Conservation (phyloP, 2,113 vertebrate species). For the Rhabdornis inornatus region DNA sequence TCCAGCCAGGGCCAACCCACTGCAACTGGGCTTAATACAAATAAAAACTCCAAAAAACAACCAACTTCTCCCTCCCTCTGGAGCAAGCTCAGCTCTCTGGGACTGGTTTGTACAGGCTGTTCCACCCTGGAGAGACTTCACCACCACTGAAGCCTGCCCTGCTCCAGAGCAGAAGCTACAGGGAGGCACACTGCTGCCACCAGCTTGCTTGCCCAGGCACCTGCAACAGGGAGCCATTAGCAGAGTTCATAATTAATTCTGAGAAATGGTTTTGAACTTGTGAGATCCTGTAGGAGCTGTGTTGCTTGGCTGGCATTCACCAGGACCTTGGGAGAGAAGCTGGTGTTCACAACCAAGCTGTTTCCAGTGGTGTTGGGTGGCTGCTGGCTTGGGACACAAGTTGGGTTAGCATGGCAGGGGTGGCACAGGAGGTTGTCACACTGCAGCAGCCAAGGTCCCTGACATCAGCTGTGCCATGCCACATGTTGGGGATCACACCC, state of each 20-base stretch:
- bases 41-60: too few species aligned
- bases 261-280: not conserved
- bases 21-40: not conserved
- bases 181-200: not conserved
- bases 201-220: not conserved
- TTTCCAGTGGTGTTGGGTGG: accelerated
- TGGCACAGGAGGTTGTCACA: accelerated
- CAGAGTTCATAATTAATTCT: not conserved
- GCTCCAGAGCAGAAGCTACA: not conserved
- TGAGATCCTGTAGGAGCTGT: not conserved
- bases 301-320: not conserved
- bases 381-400: accelerated
- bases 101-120: not conserved
- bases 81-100: not conserved
- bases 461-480: accelerated
- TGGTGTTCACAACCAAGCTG: not conserved
- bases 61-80: not conserved
- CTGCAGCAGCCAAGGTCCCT: not conserved
- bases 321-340: not conserved
- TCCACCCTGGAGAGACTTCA: not conserved
- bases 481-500: accelerated
- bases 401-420: not conserved
- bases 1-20: not conserved
- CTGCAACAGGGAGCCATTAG: accelerated
- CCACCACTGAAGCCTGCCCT: not conserved